These are phyloP conservation scores for Anthopleura xanthogrammica DNA, from an alignment of 92 coral and sea anemone species.

Conservation along the genomic window DNA sequence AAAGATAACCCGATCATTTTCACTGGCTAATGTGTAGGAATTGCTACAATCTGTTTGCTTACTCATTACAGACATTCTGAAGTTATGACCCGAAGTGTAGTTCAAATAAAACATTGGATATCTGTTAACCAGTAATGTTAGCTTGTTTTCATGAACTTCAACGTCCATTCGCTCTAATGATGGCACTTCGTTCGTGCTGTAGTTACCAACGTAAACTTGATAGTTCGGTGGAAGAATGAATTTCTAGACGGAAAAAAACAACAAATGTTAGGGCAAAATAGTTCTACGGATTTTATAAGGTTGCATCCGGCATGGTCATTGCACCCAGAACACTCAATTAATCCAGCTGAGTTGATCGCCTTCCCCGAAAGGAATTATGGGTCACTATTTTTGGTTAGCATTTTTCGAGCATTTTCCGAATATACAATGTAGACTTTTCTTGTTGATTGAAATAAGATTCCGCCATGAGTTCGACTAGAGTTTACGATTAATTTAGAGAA, in stretches of 20 bases:
- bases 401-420: no score
- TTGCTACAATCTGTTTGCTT: background rate
- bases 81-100: slow-evolving; percentile 49
- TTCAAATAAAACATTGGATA: slow-evolving; percentile 10
- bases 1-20: slow-evolving; percentile 47
- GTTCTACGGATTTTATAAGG: no score
- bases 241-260: background rate
- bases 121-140: slow-evolving; percentile 17
- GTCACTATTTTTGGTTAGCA: no score
- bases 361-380: no score
- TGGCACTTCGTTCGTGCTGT: slow-evolving; percentile 37
- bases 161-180: slow-evolving; percentile 17
- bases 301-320: no score
- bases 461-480: no score
- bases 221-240: slow-evolving; percentile 34
- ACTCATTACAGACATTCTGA: slow-evolving; percentile 20
- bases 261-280: background rate
- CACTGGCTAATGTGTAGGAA: slow-evolving; percentile 30
- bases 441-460: no score
- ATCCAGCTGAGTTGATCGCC: no score
- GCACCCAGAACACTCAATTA: no score
- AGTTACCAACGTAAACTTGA: slow-evolving; percentile 43
- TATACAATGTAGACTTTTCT: no score
- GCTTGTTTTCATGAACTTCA: slow-evolving; percentile 20
- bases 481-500: no score